Evolutionary conservation across 2,113 vertebrate species (phyloP), one percentile per base, ranked within the genome.

Genomic region (Dissostichus mawsoni): DNA sequence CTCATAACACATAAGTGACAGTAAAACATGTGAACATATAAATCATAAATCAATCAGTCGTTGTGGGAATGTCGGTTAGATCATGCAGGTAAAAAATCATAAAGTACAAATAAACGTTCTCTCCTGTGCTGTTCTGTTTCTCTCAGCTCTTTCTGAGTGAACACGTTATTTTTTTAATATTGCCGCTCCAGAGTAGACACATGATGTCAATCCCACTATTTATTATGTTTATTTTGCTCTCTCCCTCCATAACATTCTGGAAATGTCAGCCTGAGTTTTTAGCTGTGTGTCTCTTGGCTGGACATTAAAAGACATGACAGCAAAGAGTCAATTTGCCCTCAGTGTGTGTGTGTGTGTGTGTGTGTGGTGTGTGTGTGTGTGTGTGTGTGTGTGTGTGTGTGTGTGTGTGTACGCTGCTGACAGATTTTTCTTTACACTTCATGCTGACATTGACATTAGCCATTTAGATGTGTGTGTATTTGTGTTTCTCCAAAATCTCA

Each of bases 181-280:
- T 74, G 67, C 69, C 76, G 14, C 41, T 78, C 36, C 69, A 52
- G n/a, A 77, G 75, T 80, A 87, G 89, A 90, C 82, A 92, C 78
- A 87, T 89, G 90, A 94, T 92, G 91, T 93, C 90, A 89, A 89
- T 90, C 74, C 86, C 64, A 33, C 78, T 89, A 88, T 93, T 93
- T 91, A 90, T 93, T 89, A 72, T 89, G 88, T 89, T 91, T 90
- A 89, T 92, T 92, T 91, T 89, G 72, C 86, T 86, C 82, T 78
- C 80, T 83, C 83, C 74, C 84, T 81, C 81, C 84, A 87, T 81
- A 89, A 90, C 81, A 90, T 77, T 70, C 81, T 87, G 87, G 76
- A 90, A 83, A 89, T 80, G 81, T 88, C 77, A 87, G 84, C 81
- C 88, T 77, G 66, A 79, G 82, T 80, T 89, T 89, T 74, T 61